phyloP scores from a whole-genome alignment of 2,888 invertebrate species.

The Stramonita haemastoma region DNA sequence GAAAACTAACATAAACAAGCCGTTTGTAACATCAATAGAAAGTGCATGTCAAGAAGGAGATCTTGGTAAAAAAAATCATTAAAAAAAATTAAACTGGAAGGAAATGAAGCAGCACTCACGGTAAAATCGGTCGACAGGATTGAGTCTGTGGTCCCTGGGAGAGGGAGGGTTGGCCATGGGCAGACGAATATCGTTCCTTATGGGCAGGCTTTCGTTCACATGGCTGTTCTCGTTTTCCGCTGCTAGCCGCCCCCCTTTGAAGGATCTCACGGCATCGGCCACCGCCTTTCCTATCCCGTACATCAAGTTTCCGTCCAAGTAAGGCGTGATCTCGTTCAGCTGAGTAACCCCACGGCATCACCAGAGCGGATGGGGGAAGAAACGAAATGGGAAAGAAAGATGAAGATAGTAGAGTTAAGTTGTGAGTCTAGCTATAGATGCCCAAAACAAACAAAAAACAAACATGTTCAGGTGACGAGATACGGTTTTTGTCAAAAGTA shows the following conservation, averaged over 20 bases:
- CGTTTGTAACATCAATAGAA: no score
- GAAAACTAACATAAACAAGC: no score
- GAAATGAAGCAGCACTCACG: conserved; percentile 56
- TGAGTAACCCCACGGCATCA: conserved; percentile 57
- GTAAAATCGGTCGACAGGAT: conserved; percentile 64
- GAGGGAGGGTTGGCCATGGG: conserved; percentile 69
- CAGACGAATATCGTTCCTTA: conserved; percentile 60
- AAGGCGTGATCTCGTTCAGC: conserved; percentile 95
- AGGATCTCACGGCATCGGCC: conserved; percentile 93
- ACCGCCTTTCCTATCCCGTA: conserved; percentile 99
- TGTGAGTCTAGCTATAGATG: no score
- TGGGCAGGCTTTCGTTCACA: conserved; percentile 60
- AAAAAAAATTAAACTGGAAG: no score
- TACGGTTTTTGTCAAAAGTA: no score
- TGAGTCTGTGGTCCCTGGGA: conserved; percentile 60
- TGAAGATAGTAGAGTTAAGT: neutral
- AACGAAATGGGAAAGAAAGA: neutral
- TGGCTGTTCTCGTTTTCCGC: conserved; percentile 56
- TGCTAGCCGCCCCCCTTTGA: conserved; percentile 87
- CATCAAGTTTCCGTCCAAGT: conserved; percentile 98
- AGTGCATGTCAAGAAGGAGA: no score
- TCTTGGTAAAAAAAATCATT: no score
- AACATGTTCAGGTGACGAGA: no score
- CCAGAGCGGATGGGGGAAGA: neutral
- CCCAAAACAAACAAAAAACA: no score